phyloP scores from a whole-genome alignment of 2,888 invertebrate species.

The Xiphydria camelus region DNA sequence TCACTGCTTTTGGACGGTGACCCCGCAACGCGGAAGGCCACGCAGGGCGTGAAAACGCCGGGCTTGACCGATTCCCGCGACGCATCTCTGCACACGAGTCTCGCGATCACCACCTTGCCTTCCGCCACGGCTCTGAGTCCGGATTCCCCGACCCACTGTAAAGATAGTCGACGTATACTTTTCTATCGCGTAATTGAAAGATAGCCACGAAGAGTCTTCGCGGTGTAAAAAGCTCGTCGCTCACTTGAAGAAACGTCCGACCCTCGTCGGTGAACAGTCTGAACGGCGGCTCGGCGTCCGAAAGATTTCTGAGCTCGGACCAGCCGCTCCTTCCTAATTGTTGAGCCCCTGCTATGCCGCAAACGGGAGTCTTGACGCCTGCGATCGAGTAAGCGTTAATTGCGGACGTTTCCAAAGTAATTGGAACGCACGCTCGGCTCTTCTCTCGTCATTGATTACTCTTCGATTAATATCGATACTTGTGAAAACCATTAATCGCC shows the following conservation, averaged over 20 bases:
- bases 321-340: constrained; percentile 80
- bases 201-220: too few relatives aligned
- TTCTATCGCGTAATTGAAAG: neutral
- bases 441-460: too few relatives aligned
- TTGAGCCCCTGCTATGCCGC: constrained; percentile 84
- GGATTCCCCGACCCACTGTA: constrained; percentile 83
- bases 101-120: constrained; percentile 79
- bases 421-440: too few relatives aligned
- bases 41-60: constrained; percentile 79
- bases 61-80: constrained; percentile 58
- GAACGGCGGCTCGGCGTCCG: constrained; percentile 80
- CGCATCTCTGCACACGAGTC: constrained; percentile 77
- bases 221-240: constrained; percentile 6
- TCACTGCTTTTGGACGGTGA: constrained; percentile 73
- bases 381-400: constrained; percentile 16
- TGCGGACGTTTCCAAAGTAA: too few relatives aligned
- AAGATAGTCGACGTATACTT: constrained; percentile 23
- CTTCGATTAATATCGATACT: too few relatives aligned
- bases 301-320: constrained; percentile 76
- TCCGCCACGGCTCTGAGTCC: constrained; percentile 76
- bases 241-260: constrained; percentile 78
- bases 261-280: constrained; percentile 80
- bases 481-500: constrained; percentile 15
- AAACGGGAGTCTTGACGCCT: constrained; percentile 81
- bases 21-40: constrained; percentile 84